phyloP scores from a whole-genome alignment of 2,113 vertebrate species.

The rabbit (Oryctolagus cuniculus) region mOryCun1.1 NC_091441.1:104366501-104367000 shows the following conservation, averaged over 20 bases:
- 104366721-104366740: neutral
- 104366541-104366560: no score
- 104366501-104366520: no score
- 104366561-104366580: neutral
- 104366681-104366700: neutral
- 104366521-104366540: no score
- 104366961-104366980: constrained; percentile 84
- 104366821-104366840: accelerated
- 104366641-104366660: neutral
- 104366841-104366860: neutral
- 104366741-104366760: neutral
- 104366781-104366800: no score
- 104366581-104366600: neutral
- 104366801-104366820: neutral
- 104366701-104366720: accelerated
- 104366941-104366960: constrained; percentile 81
- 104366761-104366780: neutral
- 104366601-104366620: neutral
- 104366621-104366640: neutral
- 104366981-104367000: constrained; percentile 79
- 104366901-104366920: constrained; percentile 1
- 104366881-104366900: constrained; percentile 38
- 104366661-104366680: neutral
- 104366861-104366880: constrained; percentile 64
- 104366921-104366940: constrained; percentile 69